Percentiles rank a stretch among this genome's conserved stretches.
Conservation (phyloP, 2,888 invertebrate species). For the Drosophila melanosoma region DNA sequence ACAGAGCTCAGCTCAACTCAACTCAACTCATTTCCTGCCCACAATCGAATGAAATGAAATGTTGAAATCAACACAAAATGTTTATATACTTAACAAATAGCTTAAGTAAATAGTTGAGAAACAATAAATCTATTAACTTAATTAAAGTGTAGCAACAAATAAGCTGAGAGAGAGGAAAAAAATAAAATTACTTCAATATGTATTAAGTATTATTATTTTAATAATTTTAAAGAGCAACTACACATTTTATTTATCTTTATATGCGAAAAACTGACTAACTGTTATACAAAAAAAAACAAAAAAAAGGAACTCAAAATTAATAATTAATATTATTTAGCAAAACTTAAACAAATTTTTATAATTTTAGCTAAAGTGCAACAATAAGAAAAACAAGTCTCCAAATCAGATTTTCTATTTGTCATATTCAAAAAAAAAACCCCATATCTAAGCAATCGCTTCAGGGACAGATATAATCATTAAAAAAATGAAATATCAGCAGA, state of each 20-base stretch:
- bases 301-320: no score
- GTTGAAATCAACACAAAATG: constrained; percentile 55
- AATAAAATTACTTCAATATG: neutral
- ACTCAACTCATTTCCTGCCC: constrained; percentile 67
- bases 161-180: neutral
- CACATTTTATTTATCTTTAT: neutral
- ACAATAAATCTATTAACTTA: constrained; percentile 22
- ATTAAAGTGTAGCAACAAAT: constrained; percentile 3
- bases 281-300: neutral
- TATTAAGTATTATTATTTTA: neutral
- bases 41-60: constrained; percentile 62
- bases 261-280: neutral
- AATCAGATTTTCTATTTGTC: neutral
- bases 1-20: neutral
- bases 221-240: neutral
- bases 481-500: constrained; percentile 10
- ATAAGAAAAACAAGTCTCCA: neutral
- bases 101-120: constrained; percentile 21
- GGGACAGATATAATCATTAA: constrained; percentile 12
- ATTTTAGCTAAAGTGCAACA: neutral
- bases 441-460: constrained; percentile 10
- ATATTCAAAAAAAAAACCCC: neutral
- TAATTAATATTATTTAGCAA: neutral
- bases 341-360: neutral
- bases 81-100: constrained; percentile 19